phyloP scores from a whole-genome alignment of 2,113 vertebrate genomes.

The Cryptotis parvus region DNA sequence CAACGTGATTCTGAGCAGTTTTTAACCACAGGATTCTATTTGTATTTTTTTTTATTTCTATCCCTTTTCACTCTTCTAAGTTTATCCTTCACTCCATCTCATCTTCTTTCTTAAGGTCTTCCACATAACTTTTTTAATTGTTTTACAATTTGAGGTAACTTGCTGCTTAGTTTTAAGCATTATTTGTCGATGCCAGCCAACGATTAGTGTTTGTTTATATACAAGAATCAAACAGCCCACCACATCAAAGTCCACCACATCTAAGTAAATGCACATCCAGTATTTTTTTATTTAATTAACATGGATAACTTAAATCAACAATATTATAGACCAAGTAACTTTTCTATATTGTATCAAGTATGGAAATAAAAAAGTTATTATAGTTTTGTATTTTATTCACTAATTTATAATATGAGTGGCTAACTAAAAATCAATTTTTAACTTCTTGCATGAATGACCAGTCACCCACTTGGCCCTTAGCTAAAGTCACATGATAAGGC shows the following conservation, averaged over 20 bases:
- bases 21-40: constrained; percentile 2
- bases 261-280: neutral
- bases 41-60: constrained; percentile 16
- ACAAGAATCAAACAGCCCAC: neutral
- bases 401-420: neutral
- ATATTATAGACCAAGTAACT: neutral
- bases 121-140: constrained; percentile 17
- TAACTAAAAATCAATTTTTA: neutral
- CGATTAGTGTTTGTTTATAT: neutral
- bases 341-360: neutral
- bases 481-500: neutral
- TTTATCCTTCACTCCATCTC: constrained; percentile 1
- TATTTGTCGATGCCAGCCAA: neutral
- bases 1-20: neutral
- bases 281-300: neutral
- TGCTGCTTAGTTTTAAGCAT: constrained; percentile 11
- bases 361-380: constrained; percentile 11
- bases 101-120: neutral
- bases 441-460: neutral
- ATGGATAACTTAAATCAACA: neutral
- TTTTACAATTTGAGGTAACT: neutral
- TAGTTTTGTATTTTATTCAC: neutral
- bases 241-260: neutral
- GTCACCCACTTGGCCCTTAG: neutral
- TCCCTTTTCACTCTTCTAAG: neutral